Evolutionary conservation across 2,113 vertebrate species (phyloP).

Genomic region (Pleuronectes platessa): DNA sequence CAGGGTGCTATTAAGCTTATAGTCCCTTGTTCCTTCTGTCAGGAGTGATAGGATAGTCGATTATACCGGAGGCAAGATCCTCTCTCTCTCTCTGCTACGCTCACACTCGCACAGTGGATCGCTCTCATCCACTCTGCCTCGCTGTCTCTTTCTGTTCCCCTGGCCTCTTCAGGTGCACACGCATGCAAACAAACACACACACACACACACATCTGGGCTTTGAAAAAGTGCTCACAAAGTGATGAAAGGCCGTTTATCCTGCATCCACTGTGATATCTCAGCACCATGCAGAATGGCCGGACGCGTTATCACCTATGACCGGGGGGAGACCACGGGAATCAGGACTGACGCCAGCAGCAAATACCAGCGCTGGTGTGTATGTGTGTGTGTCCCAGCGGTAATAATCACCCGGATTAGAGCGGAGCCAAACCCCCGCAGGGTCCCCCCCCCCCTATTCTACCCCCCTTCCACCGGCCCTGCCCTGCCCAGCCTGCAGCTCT

Average conservation of each 20-base stretch:
- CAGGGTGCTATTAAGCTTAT: constrained; percentile 55
- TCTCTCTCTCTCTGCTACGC: constrained; percentile 7
- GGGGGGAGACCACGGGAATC: constrained; percentile 55
- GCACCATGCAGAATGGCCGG: constrained; percentile 53
- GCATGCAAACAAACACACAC: constrained; percentile 7
- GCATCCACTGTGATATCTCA: constrained; percentile 66
- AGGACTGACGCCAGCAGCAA: constrained; percentile 73
- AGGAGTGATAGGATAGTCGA: constrained; percentile 43
- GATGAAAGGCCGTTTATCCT: constrained; percentile 70
- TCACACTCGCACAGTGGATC: constrained; percentile 17
- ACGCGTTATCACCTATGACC: constrained; percentile 76
- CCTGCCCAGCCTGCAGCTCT: constrained; percentile 56
- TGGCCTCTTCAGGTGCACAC: constrained; percentile 40
- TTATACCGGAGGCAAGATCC: constrained; percentile 39
- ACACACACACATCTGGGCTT: constrained; percentile 7
- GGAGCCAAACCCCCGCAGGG: constrained; percentile 79
- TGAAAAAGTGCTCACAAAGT: constrained; percentile 42
- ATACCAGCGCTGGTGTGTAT: constrained; percentile 66
- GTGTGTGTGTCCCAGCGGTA: constrained; percentile 70
- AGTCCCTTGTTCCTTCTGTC: constrained; percentile 57
- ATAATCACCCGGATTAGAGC: constrained; percentile 82
- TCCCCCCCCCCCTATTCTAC: constrained; percentile 10
- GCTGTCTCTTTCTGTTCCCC: constrained; percentile 25
- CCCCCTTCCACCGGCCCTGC: constrained; percentile 23
- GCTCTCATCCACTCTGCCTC: constrained; percentile 32